phyloP scores from a whole-genome alignment of 2,113 vertebrate genomes.

The Pithys albifrons region DNA sequence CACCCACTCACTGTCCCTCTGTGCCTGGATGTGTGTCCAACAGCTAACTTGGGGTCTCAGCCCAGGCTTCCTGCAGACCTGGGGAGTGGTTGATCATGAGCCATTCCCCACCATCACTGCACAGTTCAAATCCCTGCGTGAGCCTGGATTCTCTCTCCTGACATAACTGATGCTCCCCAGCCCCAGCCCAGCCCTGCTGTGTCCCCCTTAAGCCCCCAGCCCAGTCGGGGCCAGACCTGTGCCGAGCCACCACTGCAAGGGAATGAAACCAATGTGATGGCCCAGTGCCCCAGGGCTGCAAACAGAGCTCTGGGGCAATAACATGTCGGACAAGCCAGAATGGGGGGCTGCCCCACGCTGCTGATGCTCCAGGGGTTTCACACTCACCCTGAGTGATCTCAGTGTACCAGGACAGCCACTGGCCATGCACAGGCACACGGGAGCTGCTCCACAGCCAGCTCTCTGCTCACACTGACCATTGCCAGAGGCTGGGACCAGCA shows the following conservation, averaged over 20 bases:
- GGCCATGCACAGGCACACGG: background rate
- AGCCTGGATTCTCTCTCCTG: background rate
- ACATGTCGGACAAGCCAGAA: no score
- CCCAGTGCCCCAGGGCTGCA: no score
- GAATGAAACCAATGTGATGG: no score
- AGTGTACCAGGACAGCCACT: no score
- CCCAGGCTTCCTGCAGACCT: background rate
- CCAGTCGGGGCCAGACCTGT: no score
- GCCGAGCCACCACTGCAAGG: no score
- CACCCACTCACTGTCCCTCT: fast-evolving
- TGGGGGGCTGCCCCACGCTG: no score
- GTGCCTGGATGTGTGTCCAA: background rate
- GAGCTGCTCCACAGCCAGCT: background rate
- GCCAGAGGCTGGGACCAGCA: background rate
- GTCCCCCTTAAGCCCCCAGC: no score
- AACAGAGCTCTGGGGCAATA: no score
- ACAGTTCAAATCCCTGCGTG: background rate
- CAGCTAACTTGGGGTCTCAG: background rate
- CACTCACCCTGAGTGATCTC: no score
- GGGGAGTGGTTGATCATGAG: background rate
- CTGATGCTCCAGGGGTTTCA: no score
- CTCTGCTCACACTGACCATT: fast-evolving
- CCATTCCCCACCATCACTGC: background rate
- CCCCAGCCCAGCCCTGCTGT: no score
- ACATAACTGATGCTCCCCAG: fast-evolving